Conservation (phyloP, 2,888 invertebrate species). For the Leucophenga maculata region DNA sequence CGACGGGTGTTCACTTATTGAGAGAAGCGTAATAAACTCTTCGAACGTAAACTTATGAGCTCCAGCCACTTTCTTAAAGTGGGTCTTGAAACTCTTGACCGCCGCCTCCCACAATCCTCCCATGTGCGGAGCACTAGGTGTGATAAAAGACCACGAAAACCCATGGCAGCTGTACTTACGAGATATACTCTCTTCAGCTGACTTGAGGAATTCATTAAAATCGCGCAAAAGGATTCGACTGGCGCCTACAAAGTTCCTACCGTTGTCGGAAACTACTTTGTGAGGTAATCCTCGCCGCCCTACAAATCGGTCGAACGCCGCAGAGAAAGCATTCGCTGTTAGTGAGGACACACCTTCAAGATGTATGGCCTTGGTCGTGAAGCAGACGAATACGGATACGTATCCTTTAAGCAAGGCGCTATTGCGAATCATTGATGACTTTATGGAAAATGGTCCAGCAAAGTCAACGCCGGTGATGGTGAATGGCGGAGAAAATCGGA, state of each 20-base stretch:
- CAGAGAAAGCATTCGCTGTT: background rate
- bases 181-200: too few relatives aligned
- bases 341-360: conserved; percentile 20
- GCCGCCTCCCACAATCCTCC: conserved; percentile 29
- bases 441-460: background rate
- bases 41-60: background rate
- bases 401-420: conserved; percentile 17
- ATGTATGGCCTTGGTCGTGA: conserved; percentile 22
- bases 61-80: conserved; percentile 25
- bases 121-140: conserved; percentile 32
- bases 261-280: conserved; percentile 25
- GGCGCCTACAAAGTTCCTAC: conserved; percentile 25
- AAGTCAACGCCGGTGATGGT: background rate
- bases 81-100: conserved; percentile 25
- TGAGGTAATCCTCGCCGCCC: conserved; percentile 22
- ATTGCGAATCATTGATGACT: background rate
- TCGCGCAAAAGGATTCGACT: background rate
- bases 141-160: conserved; percentile 29
- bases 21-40: background rate
- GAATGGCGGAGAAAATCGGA: background rate
- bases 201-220: background rate
- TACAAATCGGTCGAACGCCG: background rate
- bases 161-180: conserved; percentile 20
- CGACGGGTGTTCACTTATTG: too few relatives aligned
- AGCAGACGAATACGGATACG: conserved; percentile 1